phyloP scores from a whole-genome alignment of 1,140 invertebrate genomes.

The Centruroides sculpturatus region DNA sequence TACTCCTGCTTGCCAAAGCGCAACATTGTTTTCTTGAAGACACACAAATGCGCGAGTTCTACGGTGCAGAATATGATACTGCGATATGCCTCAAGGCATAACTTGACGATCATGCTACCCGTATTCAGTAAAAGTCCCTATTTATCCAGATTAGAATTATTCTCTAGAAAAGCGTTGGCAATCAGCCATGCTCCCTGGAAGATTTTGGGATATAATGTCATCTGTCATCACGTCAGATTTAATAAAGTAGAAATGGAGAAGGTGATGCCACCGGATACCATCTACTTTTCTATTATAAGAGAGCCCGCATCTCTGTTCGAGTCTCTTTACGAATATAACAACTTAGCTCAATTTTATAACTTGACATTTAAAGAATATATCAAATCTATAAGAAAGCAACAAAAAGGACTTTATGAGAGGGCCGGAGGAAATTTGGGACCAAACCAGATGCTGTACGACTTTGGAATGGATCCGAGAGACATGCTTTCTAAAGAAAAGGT shows the following conservation, averaged over 20 bases:
- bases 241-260: conserved; percentile 10
- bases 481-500: conserved; percentile 17
- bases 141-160: not conserved
- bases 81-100: conserved; percentile 6
- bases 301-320: conserved; percentile 23
- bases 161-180: not conserved
- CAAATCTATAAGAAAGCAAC: not conserved
- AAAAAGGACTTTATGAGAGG: not conserved
- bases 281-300: conserved; percentile 23
- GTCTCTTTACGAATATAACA: conserved; percentile 22
- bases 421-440: conserved; percentile 15
- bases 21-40: conserved; percentile 16
- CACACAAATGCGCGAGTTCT: conserved; percentile 17
- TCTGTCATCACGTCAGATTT: conserved; percentile 19
- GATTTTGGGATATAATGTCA: conserved; percentile 17
- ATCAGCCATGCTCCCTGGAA: conserved; percentile 1
- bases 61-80: conserved; percentile 16
- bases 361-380: too few relatives aligned
- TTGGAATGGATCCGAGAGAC: conserved; percentile 22
- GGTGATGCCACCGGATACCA: conserved; percentile 20
- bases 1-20: too few relatives aligned
- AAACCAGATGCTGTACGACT: conserved; percentile 32
- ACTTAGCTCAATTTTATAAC: conserved; percentile 16
- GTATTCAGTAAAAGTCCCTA: not conserved
- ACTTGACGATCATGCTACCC: not conserved